A percentile compares a stretch with the other conserved stretches of the same genome.
These are phyloP conservation scores for Quadriops clusia DNA, from an alignment of 2,888 invertebrate species.

Conservation along the genomic window DNA sequence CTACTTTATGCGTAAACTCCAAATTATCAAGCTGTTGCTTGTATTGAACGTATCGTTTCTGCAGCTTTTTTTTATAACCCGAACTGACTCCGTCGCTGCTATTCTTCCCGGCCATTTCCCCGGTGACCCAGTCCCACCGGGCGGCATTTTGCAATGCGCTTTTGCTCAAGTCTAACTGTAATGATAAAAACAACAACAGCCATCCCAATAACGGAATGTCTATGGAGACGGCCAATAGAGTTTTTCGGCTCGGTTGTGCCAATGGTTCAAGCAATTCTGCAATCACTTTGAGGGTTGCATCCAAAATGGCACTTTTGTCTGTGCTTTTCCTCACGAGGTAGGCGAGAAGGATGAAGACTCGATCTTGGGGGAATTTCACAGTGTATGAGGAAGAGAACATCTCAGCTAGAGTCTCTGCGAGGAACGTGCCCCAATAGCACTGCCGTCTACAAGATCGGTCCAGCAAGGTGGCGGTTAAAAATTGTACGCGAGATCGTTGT, in stretches of 20 bases:
- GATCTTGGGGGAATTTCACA: conserved; percentile 73
- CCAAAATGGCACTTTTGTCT: conserved; percentile 51
- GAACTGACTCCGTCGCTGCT: conserved; percentile 31
- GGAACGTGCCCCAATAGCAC: conserved; percentile 82
- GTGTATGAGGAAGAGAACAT: conserved; percentile 71
- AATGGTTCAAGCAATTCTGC: conserved; percentile 45
- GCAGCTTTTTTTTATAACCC: conserved; percentile 51
- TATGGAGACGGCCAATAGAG: conserved; percentile 43
- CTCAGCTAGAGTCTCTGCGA: conserved; percentile 69
- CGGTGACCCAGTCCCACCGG: conserved; percentile 87
- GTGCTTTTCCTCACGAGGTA: conserved; percentile 75
- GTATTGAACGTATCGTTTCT: conserved; percentile 60
- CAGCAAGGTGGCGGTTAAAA: conserved; percentile 64
- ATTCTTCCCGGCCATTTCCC: conserved; percentile 51
- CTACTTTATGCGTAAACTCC: conserved; percentile 52
- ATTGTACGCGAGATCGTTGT: conserved; percentile 67
- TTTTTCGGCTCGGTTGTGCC: conserved; percentile 29
- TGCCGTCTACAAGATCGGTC: conserved; percentile 59
- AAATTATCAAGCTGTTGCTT: conserved; percentile 55
- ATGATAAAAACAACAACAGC: conserved; percentile 62
- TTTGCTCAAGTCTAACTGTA: conserved; percentile 48
- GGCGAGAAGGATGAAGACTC: conserved; percentile 76
- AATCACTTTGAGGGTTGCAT: conserved; percentile 49
- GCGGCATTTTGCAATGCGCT: conserved; percentile 31
- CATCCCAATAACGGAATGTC: conserved; percentile 61